Conservation (phyloP, 2,888 invertebrate genomes). For the Mythimna loreyi region DNA sequence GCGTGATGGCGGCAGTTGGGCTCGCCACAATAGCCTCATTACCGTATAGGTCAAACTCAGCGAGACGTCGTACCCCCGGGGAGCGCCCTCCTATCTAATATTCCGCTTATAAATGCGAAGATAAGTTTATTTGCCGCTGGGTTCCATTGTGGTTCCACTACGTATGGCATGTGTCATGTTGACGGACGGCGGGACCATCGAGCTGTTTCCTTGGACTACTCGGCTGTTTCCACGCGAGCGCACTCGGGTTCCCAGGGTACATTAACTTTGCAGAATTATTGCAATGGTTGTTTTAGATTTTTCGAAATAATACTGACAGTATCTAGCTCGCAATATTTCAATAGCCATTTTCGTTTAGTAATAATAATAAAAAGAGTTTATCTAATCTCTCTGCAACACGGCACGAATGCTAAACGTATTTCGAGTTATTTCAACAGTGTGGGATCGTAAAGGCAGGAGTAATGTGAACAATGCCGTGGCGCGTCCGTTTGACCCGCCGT, state of each 20-base stretch:
- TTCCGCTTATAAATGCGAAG: constrained; percentile 29
- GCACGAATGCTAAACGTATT: constrained; percentile 7
- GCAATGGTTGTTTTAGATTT: too few relatives aligned
- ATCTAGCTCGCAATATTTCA: too few relatives aligned
- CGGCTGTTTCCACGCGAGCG: constrained; percentile 1
- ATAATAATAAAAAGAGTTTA: too few relatives aligned
- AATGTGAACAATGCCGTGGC: constrained; percentile 30
- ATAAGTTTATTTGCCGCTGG: constrained; percentile 26
- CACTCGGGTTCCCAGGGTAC: not conserved
- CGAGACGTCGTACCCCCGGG: constrained; percentile 17
- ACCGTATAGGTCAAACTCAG: constrained; percentile 26
- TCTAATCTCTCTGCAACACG: too few relatives aligned
- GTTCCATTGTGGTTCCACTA: constrained; percentile 9
- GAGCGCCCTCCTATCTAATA: constrained; percentile 20
- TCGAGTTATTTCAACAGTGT: constrained; percentile 43
- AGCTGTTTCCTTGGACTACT: not conserved
- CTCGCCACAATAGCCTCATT: constrained; percentile 36
- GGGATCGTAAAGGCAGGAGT: constrained; percentile 25
- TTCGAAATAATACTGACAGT: too few relatives aligned
- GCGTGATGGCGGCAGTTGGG: not conserved
- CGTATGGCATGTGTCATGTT: constrained; percentile 23
- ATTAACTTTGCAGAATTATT: not conserved
- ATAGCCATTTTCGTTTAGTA: too few relatives aligned
- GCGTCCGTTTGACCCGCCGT: constrained; percentile 29
- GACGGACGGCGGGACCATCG: constrained; percentile 4